Base-by-base conservation (phyloP, 2,113 vertebrate species). In the Caranx ignobilis region DNA sequence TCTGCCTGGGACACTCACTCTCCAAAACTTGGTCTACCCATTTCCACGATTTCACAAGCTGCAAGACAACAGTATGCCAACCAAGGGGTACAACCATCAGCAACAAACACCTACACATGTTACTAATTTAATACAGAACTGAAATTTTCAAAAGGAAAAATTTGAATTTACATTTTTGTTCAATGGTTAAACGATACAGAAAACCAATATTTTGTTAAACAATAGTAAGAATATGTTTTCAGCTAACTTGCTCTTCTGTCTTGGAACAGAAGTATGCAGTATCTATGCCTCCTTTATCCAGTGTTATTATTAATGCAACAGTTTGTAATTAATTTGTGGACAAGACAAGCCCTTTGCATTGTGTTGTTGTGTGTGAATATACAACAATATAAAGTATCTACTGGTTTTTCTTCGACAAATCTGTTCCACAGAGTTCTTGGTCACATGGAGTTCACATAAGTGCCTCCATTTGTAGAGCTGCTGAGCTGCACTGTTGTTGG, bases 1-100 rank as follows among this genome's bases (percentile, higher is more conserved):
- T 79, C 72, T 65, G 70, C 79, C 67, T 62, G 75, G 81, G 87
- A 90, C 68, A 73, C 63, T 79, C 75, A 69, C 41, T 69, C 79
- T 86, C 60, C 73, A 85, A 83, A 88, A 84, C 70, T 45, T 65
- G 64, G 72, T 68, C 82, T 67, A 15, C 56, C 78, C 77, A 43
- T 62, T 86, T 45, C 52, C 65, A 56, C 71, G 76, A 50, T 64
- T 74, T 76, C 7, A 52, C 71, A 73, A 54, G 15, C 71, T 77
- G 69, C 71, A 21, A 26, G 34, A 74, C 16, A 71, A 68, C 0
- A 62, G 67, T 16, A 37, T 26, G 26, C 26, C 26, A 26, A 26
- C 26, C 26, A 26, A 26, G 26, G 10, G 32, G 56, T 32, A n/a
- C 15, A 73, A 57, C 32, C 45, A 31, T 15, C 39, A 57, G 18